phyloP scores from a whole-genome alignment of 2,888 invertebrate species.

The Synanthedon vespiformis region DNA sequence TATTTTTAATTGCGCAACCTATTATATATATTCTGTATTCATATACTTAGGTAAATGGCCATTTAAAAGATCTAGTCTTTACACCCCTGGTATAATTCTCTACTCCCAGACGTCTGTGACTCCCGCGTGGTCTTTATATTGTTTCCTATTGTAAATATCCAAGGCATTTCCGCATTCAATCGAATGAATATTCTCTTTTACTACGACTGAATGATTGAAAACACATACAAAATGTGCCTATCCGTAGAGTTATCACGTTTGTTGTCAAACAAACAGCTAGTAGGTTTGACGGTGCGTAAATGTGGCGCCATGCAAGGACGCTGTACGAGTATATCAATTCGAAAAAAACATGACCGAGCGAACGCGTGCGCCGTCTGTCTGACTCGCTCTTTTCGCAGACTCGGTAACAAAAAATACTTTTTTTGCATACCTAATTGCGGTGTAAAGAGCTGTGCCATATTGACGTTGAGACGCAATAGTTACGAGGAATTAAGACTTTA shows the following conservation, averaged over 20 bases:
- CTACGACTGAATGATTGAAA: too few relatives aligned
- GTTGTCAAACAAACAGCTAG: conserved; percentile 55
- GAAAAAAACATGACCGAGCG: conserved; percentile 21
- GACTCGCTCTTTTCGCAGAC: conserved; percentile 17
- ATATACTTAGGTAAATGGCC: too few relatives aligned
- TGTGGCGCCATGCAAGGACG: conserved; percentile 46
- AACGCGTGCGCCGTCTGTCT: conserved; percentile 18
- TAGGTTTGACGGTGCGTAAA: conserved; percentile 37
- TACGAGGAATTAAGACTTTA: background rate
- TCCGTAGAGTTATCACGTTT: conserved; percentile 24
- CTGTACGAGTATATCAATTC: conserved; percentile 10
- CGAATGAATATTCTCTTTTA: too few relatives aligned
- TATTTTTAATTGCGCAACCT: too few relatives aligned
- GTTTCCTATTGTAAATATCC: too few relatives aligned
- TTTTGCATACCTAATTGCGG: conserved; percentile 1
- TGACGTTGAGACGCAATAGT: background rate
- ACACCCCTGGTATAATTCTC: too few relatives aligned
- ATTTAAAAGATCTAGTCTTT: too few relatives aligned
- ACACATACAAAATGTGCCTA: too few relatives aligned
- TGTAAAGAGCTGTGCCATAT: background rate
- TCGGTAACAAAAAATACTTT: conserved; percentile 9
- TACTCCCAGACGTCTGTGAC: too few relatives aligned
- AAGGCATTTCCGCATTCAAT: too few relatives aligned
- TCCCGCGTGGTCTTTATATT: too few relatives aligned
- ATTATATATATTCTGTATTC: too few relatives aligned